Evolutionary conservation across 2,888 invertebrate genomes (phyloP), one percentile per base, ranked within the genome.

Genomic region (Iphiclides podalirius): DNA sequence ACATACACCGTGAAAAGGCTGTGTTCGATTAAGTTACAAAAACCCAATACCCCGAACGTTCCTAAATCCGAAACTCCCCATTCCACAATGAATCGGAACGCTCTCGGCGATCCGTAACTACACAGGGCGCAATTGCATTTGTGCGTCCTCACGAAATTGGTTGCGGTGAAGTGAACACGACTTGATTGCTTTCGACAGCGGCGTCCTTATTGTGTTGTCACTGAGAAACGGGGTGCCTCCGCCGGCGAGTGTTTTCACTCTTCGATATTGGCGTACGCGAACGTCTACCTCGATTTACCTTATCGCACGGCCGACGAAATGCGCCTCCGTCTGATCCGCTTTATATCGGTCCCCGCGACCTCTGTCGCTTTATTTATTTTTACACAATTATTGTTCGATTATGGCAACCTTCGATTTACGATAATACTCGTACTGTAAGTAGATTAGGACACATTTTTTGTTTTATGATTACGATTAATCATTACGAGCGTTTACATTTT

Each of bases 121-220:
- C 39, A 55, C 56, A 54, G 54, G 56, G 52, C 52, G 55, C 55
- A 58, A 60, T 55, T 54, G 53, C 54, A 55, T 57, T 61, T 57
- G 59, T 60, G 61, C 57, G 44, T 53, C 54, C 58, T 57, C 60
- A 63, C 61, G 61, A 74, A 72, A 76, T 73, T 75, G 75, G 70
- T 72, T 71, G 75, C 70, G 69, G 65, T 60, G 61, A 61, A 64
- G 76, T 73, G 68, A 75, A 75, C 75, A 74, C 71, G 73, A 59
- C 61, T 63, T 70, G 75, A 81, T 82, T 80, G 81, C 74, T 78
- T 77, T 77, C 72, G 74, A 76, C 75, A 74, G 75, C 70, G 70
- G 69, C 70, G 71, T 76, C 76, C 77, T 82, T 86, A 84, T 83
- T 84, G 80, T 85, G 79, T 79, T 82, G 79, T 78, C 79, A 72